Conservation (phyloP, 1,140 invertebrate species). For the Drosophila saltans region DNA sequence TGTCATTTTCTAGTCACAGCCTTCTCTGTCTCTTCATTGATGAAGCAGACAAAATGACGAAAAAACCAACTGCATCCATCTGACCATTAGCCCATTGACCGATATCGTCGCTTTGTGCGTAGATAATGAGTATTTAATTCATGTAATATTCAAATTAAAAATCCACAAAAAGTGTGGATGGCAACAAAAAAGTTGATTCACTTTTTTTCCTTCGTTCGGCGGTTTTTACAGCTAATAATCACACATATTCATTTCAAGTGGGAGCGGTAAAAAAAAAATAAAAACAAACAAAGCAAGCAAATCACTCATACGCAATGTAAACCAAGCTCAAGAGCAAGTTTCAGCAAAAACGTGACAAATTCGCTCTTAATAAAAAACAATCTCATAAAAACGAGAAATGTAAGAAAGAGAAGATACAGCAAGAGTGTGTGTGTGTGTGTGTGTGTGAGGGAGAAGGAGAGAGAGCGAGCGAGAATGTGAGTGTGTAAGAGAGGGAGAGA, state of each 20-base stretch:
- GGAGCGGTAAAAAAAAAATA: slow-evolving; percentile 38
- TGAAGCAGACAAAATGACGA: background rate
- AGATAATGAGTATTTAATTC: slow-evolving; percentile 79
- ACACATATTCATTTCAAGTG: slow-evolving; percentile 77
- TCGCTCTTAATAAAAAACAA: slow-evolving; percentile 64
- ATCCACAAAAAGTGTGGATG: slow-evolving; percentile 38
- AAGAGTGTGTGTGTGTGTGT: slow-evolving; percentile 22
- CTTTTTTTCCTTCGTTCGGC: slow-evolving; percentile 25
- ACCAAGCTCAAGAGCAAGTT: slow-evolving; percentile 64
- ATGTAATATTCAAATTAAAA: slow-evolving; percentile 80
- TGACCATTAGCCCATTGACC: slow-evolving; percentile 75
- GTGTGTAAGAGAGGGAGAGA: slow-evolving; percentile 33
- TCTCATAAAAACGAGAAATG: slow-evolving; percentile 12
- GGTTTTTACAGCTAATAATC: slow-evolving; percentile 62
- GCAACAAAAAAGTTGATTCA: slow-evolving; percentile 64
- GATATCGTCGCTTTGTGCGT: slow-evolving; percentile 60
- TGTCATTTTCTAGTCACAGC: background rate
- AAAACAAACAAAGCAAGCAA: slow-evolving; percentile 32
- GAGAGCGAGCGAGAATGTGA: slow-evolving; percentile 6
- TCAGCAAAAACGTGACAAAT: slow-evolving; percentile 49
- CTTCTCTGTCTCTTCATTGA: background rate
- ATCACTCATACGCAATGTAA: slow-evolving; percentile 69
- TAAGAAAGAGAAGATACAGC: background rate
- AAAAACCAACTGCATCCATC: slow-evolving; percentile 45
- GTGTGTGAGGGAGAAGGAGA: slow-evolving; percentile 1